A percentile compares a stretch with the other conserved stretches of the same genome.
These are phyloP conservation scores for Tragelaphus strepsiceros DNA, from an alignment of 2,113 vertebrate species.

Conservation along the genomic window DNA sequence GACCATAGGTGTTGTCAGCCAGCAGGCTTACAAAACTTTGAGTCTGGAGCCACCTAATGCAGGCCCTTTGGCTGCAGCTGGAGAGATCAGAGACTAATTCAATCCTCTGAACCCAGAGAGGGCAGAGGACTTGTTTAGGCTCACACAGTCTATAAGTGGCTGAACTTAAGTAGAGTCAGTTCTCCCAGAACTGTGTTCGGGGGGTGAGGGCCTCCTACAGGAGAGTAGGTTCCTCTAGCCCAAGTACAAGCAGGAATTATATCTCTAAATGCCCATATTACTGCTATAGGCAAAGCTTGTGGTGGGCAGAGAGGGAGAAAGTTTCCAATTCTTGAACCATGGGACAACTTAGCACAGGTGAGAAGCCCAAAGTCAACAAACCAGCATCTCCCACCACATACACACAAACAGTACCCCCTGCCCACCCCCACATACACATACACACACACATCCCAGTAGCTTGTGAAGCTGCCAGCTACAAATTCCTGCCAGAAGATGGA, in stretches of 20 bases:
- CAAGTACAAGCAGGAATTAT: background rate
- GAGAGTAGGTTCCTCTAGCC: background rate
- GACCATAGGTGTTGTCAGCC: background rate
- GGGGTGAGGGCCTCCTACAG: background rate
- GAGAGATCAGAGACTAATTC: conserved; percentile 10
- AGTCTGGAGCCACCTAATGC: background rate
- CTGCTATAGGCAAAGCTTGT: background rate
- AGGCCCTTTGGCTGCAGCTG: conserved; percentile 3
- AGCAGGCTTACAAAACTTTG: background rate
- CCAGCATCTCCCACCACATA: background rate
- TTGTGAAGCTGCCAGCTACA: background rate
- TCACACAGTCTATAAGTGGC: background rate
- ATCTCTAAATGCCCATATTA: background rate
- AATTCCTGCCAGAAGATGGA: background rate
- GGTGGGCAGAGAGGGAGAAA: background rate
- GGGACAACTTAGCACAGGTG: background rate
- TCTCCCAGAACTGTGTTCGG: background rate
- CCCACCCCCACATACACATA: rapidly evolving
- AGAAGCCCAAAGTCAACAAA: background rate
- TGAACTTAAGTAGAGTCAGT: background rate
- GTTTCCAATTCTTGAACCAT: background rate
- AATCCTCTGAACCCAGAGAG: background rate
- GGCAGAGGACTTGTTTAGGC: conserved; percentile 27
- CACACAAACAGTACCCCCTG: too few relatives aligned
- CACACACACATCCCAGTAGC: background rate